Percentiles rank a stretch among this genome's conserved stretches.
These are phyloP conservation scores for Spondyliosoma cantharus DNA, from an alignment of 2,797 vertebrate genomes.

Conservation along the genomic window DNA sequence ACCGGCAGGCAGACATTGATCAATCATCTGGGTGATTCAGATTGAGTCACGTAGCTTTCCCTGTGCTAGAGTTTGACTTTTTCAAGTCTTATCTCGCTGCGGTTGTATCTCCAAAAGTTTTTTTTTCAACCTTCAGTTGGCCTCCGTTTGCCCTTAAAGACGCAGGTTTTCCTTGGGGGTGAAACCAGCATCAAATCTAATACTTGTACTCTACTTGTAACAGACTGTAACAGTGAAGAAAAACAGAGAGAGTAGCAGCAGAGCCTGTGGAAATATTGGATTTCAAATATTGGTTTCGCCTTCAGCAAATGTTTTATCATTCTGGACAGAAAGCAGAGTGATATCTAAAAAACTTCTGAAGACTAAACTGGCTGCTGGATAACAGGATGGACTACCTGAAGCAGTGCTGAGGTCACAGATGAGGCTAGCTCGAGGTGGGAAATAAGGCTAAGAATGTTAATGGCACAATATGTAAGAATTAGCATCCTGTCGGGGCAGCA, in stretches of 20 bases:
- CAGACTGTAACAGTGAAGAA: constrained; percentile 1
- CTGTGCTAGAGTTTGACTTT: not conserved
- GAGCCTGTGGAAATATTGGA: constrained; percentile 12
- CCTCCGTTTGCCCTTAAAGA: not conserved
- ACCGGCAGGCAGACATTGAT: not conserved
- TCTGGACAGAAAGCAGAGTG: constrained; percentile 11
- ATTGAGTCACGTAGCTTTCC: not conserved
- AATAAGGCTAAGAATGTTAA: no score
- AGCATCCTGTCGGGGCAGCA: no score
- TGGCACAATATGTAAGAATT: no score
- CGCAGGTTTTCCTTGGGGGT: constrained; percentile 7
- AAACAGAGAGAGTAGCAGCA: constrained; percentile 11
- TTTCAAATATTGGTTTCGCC: constrained; percentile 10
- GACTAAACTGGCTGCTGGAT: not conserved
- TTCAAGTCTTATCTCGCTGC: not conserved
- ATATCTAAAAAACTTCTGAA: not conserved
- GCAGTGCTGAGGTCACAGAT: not conserved
- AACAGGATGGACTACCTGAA: not conserved
- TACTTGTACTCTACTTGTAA: constrained; percentile 4
- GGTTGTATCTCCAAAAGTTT: not conserved
- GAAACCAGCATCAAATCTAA: constrained; percentile 20
- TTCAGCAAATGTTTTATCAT: constrained; percentile 5
- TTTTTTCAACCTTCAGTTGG: constrained; percentile 14
- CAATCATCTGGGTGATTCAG: not conserved
- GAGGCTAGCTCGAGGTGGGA: no score